phyloP scores from a whole-genome alignment of 2,797 vertebrate genomes.

The Myotis findleyi region DNA sequence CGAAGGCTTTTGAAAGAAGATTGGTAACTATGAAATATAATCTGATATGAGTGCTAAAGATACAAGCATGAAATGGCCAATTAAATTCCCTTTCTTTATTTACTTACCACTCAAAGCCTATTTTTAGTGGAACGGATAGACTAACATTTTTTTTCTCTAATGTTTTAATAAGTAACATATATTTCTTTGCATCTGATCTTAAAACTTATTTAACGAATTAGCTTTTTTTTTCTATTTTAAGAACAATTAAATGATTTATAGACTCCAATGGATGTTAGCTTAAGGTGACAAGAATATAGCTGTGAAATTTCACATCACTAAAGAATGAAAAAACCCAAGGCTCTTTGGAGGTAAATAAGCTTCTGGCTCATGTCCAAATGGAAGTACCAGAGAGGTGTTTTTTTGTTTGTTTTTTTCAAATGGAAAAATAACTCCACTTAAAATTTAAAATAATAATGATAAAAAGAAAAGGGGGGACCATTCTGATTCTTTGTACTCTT shows the following conservation, averaged over 20 bases:
- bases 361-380: not conserved
- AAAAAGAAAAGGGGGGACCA: not conserved
- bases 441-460: not conserved
- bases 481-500: not conserved
- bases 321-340: not conserved
- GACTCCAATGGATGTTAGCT: not conserved
- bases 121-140: not conserved
- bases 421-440: not conserved
- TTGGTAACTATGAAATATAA: not conserved
- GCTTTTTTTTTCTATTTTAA: not conserved
- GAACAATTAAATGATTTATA: slow-evolving; percentile 42
- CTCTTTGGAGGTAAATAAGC: not conserved
- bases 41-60: slow-evolving; percentile 7
- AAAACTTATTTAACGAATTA: not conserved
- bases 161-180: slow-evolving; percentile 25
- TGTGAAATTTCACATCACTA: not conserved
- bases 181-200: slow-evolving; percentile 19
- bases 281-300: not conserved
- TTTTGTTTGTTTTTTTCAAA: not conserved
- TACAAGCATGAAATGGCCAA: not conserved
- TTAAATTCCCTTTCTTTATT: not conserved
- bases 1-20: slow-evolving; percentile 54
- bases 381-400: not conserved
- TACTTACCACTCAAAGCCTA: not conserved
- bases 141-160: slow-evolving; percentile 7